Base-by-base conservation (phyloP, 2,888 invertebrate species). In the Lacanobia wlatinum region DNA sequence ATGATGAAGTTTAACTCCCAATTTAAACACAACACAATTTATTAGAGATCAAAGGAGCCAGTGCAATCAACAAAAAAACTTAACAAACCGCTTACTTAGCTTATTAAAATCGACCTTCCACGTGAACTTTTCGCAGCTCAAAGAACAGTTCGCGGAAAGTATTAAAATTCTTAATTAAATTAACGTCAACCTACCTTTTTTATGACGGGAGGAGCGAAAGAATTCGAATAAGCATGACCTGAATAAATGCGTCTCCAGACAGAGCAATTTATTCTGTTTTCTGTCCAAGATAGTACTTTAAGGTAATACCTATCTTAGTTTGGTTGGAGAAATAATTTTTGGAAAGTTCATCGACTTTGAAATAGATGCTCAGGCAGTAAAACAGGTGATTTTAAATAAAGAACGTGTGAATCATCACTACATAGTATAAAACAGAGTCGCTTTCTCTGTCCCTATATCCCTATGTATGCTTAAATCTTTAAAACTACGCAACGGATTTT, bases 141-240 rank as follows among this genome's bases (percentile, higher is more conserved):
- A 82, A 82, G 81, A 83, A 73, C 78, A 90, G 81, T 88, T 88
- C 73, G 81, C 67, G 80, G 87, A 89, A 90, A 91, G 90, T 90
- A 90, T 87, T 86, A 88, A 92, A 91, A 88, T 90, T 90, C 87
- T 86, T 92, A 92, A 91, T 92, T 90, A 90, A 92, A 92, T 92
- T 91, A 92, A 86, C 80, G 75, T 73, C 76, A 75, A 71, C 65
- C 67, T 53, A 74, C 79, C 77, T 82, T 82, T 78, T 79, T 78
- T 83, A 84, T 78, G 85, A 84, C 79, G 80, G 73, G 55, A 70
- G 34, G 72, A 76, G 82, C 82, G 73, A 84, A 88, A 84, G 85
- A 87, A 88, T 86, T 87, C 73, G 80, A 84, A 86, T 85, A 84
- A 82, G 74, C 64, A 72, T 55, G 61, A 56, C 58, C 55, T 76